These are phyloP conservation scores for Endotricha flammealis DNA, from an alignment of 2,888 invertebrate species.

Conservation along the genomic window DNA sequence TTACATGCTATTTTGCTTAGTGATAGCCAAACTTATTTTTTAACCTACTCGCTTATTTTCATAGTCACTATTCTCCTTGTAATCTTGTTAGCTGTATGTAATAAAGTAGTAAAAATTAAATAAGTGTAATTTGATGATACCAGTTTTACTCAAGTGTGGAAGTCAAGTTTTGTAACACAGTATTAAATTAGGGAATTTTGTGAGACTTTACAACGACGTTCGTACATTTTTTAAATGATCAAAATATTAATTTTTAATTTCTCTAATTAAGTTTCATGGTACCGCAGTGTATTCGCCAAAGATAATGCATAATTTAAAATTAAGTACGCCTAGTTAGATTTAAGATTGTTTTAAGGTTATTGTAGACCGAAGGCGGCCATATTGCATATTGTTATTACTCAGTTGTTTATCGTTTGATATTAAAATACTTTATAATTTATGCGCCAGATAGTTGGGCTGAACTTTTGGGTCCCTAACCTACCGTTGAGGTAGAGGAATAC, in stretches of 20 bases:
- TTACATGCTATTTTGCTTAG: no score
- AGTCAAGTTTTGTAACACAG: conserved; percentile 57
- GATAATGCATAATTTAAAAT: conserved; percentile 73
- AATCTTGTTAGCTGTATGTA: conserved; percentile 43
- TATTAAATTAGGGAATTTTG: conserved; percentile 67
- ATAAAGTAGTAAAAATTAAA: conserved; percentile 29
- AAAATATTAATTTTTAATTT: conserved; percentile 31
- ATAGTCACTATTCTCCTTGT: conserved; percentile 29
- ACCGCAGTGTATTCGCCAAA: conserved; percentile 76
- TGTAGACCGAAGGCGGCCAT: conserved; percentile 17
- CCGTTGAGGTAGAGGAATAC: no score
- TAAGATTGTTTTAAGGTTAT: conserved; percentile 36
- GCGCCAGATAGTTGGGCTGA: no score
- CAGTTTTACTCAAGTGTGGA: conserved; percentile 45
- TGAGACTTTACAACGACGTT: conserved; percentile 74
- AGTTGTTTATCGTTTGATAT: background rate
- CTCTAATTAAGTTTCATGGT: conserved; percentile 49
- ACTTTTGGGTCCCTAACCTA: no score
- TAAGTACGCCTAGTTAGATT: conserved; percentile 45
- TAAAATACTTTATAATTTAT: no score
- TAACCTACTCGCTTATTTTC: conserved; percentile 23
- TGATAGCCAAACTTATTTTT: no score
- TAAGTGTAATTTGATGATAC: conserved; percentile 58
- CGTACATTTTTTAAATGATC: conserved; percentile 51
- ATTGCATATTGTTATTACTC: conserved; percentile 18